Conservation (phyloP, 2,888 invertebrate genomes). For the Unio delphinus region DNA sequence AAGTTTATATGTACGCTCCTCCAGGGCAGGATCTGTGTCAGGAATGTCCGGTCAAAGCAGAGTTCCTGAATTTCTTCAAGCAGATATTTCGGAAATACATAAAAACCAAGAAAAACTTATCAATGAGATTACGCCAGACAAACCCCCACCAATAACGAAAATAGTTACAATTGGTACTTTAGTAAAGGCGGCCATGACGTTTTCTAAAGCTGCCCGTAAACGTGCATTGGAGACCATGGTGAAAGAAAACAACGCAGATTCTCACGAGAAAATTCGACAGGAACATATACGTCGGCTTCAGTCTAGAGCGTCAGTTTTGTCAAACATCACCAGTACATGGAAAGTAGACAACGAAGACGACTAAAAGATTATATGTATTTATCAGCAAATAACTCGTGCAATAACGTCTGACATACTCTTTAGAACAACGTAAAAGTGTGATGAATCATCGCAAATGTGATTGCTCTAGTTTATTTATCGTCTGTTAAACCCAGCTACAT, state of each 20-base stretch:
- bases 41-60: slow-evolving; percentile 15
- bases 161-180: slow-evolving; percentile 35
- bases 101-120: slow-evolving; percentile 23
- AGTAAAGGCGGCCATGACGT: slow-evolving; percentile 41
- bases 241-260: slow-evolving; percentile 41
- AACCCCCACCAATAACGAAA: slow-evolving; percentile 28
- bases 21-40: slow-evolving; percentile 26
- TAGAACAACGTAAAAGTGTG: no score
- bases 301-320: slow-evolving; percentile 37
- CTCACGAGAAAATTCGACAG: slow-evolving; percentile 37
- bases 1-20: not conserved
- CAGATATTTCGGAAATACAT: slow-evolving; percentile 32
- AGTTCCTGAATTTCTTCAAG: slow-evolving; percentile 2
- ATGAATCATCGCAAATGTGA: no score
- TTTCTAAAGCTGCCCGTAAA: slow-evolving; percentile 40
- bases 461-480: no score
- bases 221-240: slow-evolving; percentile 37
- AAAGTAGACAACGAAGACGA: slow-evolving; percentile 6
- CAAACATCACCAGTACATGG: slow-evolving; percentile 33
- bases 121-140: slow-evolving; percentile 28
- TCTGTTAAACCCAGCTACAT: no score
- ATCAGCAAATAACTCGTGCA: no score
- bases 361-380: no score
- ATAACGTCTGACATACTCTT: no score
- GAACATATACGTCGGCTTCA: slow-evolving; percentile 38